phyloP scores from a whole-genome alignment of 2,888 invertebrate species.

The Drosophila pegasa region DNA sequence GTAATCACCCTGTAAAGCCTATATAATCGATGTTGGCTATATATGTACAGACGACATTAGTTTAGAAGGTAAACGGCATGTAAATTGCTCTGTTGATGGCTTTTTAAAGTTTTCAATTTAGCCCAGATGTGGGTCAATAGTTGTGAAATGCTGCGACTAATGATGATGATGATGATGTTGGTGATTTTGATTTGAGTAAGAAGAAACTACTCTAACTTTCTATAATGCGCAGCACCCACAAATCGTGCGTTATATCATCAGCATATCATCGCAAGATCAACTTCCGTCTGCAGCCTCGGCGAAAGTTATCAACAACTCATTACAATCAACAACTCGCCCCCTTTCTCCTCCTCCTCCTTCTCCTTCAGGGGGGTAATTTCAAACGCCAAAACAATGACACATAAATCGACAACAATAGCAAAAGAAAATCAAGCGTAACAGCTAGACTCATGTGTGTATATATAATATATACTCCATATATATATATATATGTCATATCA shows the following conservation, averaged over 20 bases:
- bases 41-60: constrained; percentile 36
- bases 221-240: constrained; percentile 59
- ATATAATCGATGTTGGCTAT: constrained; percentile 29
- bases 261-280: constrained; percentile 51
- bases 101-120: constrained; percentile 66
- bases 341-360: constrained; percentile 15
- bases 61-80: constrained; percentile 52
- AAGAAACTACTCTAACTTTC: constrained; percentile 53
- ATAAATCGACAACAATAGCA: constrained; percentile 54
- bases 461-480: constrained; percentile 7
- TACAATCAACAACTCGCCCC: constrained; percentile 43
- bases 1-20: constrained; percentile 33
- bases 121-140: constrained; percentile 44
- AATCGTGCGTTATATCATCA: constrained; percentile 57
- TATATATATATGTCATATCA: constrained; percentile 17
- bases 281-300: constrained; percentile 50
- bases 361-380: constrained; percentile 69
- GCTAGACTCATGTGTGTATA: constrained; percentile 33
- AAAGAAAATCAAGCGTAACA: constrained; percentile 65
- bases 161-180: constrained; percentile 49
- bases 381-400: constrained; percentile 72
- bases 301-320: constrained; percentile 73
- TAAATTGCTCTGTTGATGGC: constrained; percentile 48
- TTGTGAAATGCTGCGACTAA: constrained; percentile 26
- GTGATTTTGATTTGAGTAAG: constrained; percentile 32